Conservation (phyloP, 2,113 vertebrate species). For the Phrynosoma platyrhinos region DNA sequence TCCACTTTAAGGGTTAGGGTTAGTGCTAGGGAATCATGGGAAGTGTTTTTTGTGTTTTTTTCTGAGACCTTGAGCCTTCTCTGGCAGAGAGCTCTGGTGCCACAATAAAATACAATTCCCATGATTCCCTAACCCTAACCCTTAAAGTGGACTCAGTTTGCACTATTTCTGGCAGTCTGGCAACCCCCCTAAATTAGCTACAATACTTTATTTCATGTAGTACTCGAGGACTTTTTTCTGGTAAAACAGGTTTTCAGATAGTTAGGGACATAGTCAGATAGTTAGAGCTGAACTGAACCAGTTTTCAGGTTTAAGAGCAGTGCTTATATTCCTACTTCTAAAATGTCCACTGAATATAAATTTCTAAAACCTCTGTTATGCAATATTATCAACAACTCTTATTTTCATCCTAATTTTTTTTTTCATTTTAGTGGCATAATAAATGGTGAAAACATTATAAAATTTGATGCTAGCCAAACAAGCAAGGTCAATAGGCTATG, state of each 20-base stretch:
- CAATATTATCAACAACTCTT: background rate
- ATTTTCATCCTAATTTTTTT: conserved; percentile 32
- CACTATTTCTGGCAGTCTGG: no score
- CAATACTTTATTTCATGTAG: background rate
- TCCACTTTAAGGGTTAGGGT: no score
- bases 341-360: background rate
- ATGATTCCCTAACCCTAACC: no score
- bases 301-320: background rate
- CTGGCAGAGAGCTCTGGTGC: no score
- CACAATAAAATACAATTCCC: no score
- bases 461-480: background rate
- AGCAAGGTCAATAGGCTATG: background rate
- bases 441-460: background rate
- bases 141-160: no score
- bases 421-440: background rate
- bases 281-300: background rate
- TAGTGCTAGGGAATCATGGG: no score
- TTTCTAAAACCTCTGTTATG: conserved; percentile 13
- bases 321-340: background rate
- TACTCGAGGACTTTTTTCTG: background rate
- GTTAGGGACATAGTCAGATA: background rate
- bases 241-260: background rate
- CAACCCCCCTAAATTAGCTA: background rate
- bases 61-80: no score
- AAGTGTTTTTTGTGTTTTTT: no score